Conservation (phyloP, 37 sponge, comb jelly and placozoan species). For the Halichondria panicea region DNA sequence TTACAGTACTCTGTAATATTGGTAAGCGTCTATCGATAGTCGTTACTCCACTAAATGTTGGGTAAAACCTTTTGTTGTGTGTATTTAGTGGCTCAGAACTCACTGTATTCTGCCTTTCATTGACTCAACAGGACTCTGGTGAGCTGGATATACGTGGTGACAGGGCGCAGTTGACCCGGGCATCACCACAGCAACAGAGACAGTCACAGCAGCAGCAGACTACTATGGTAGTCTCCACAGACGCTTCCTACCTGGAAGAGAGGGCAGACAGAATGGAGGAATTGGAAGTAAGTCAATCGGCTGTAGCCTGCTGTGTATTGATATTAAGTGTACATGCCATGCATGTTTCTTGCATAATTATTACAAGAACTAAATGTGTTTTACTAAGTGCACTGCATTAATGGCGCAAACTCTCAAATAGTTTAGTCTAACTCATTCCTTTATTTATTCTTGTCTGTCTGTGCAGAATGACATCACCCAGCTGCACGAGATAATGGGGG, state of each 20-base stretch:
- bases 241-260: background rate
- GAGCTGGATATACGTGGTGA: background rate
- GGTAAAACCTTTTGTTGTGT: no score
- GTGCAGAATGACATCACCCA: conserved; percentile 9
- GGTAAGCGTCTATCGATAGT: no score
- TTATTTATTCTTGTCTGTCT: background rate
- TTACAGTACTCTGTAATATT: no score
- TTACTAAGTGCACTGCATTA: no score
- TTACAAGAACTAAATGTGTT: no score
- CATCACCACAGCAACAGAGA: background rate
- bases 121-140: conserved; percentile 15
- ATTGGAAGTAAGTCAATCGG: background rate
- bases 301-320: background rate
- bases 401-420: conserved; percentile 19
- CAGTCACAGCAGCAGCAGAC: conserved; percentile 9
- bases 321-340: background rate
- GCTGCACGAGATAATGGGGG: conserved; percentile 23
- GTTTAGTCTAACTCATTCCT: background rate
- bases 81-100: no score
- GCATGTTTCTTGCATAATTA: no score
- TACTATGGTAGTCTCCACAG: background rate
- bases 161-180: background rate
- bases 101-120: no score
- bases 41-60: no score
- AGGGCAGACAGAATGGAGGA: conserved; percentile 29